These are phyloP conservation scores for Drosophila siamana DNA, from an alignment of 2,888 invertebrate genomes.

Conservation along the genomic window DNA sequence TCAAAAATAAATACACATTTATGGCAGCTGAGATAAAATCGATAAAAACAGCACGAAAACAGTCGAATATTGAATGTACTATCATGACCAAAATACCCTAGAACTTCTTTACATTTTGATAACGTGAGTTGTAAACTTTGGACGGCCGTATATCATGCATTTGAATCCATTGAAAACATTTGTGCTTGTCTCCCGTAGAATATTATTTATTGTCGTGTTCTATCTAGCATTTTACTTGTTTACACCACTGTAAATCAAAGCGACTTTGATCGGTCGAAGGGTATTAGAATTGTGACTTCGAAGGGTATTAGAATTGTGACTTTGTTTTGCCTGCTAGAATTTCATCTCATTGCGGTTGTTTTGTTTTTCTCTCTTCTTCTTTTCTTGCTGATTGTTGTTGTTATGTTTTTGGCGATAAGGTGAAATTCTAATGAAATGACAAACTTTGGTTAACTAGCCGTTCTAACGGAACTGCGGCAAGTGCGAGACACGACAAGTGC, in stretches of 20 bases:
- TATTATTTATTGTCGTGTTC: too few relatives aligned
- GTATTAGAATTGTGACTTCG: background rate
- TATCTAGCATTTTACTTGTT: too few relatives aligned
- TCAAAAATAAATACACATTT: background rate
- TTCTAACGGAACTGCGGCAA: constrained; percentile 49
- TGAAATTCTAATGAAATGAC: constrained; percentile 64
- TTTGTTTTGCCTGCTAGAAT: background rate
- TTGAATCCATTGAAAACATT: too few relatives aligned
- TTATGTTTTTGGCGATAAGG: constrained; percentile 51
- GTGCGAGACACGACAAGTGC: constrained; percentile 47
- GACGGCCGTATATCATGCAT: too few relatives aligned
- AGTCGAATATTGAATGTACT: too few relatives aligned
- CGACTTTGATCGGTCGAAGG: background rate
- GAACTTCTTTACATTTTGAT: too few relatives aligned
- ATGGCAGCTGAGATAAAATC: background rate
- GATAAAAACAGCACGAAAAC: background rate
- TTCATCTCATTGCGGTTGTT: constrained; percentile 10
- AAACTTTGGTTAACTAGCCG: constrained; percentile 43
- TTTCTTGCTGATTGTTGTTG: constrained; percentile 21
- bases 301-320: background rate
- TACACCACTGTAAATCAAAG: too few relatives aligned
- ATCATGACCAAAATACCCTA: too few relatives aligned
- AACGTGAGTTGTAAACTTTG: too few relatives aligned
- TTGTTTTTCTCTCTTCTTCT: background rate
- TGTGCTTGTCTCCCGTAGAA: too few relatives aligned